Conservation (phyloP, 2,113 vertebrate species). For the Amblyornis subalaris region DNA sequence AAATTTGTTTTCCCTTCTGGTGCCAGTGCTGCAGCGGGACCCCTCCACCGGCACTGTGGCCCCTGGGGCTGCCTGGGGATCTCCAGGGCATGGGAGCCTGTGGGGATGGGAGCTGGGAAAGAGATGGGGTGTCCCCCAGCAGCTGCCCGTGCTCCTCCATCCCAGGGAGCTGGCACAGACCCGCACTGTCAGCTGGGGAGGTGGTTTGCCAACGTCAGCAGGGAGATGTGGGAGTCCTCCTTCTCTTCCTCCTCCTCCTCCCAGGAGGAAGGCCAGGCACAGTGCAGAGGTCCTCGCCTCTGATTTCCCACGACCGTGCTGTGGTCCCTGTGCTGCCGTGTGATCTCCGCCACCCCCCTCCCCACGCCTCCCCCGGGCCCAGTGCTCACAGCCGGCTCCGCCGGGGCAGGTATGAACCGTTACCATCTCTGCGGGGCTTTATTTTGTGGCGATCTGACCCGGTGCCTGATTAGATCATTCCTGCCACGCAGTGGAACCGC, state of each 20-base stretch:
- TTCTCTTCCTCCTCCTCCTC: background rate
- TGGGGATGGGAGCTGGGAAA: accelerated
- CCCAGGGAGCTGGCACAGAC: background rate
- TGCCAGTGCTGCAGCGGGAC: background rate
- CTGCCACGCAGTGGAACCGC: background rate
- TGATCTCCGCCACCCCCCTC: background rate
- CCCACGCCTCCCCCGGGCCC: background rate
- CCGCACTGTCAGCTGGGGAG: accelerated
- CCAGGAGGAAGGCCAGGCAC: background rate
- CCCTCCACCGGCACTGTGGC: accelerated
- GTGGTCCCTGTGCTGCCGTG: background rate
- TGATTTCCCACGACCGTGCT: accelerated
- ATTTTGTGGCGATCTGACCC: background rate
- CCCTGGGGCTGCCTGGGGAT: background rate
- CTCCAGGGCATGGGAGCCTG: accelerated
- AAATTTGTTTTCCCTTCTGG: no score
- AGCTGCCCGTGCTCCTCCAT: background rate
- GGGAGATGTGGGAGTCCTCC: background rate
- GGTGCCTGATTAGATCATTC: slow-evolving; percentile 11
- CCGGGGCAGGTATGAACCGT: background rate
- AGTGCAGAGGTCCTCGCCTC: background rate
- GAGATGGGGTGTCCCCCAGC: background rate
- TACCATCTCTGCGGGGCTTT: background rate
- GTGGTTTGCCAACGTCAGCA: accelerated
- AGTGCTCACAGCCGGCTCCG: background rate